Percentiles rank a stretch among this genome's conserved stretches.
Conservation (phyloP, 2,797 vertebrate genomes). For the Dendrocincla tyrannina region DNA sequence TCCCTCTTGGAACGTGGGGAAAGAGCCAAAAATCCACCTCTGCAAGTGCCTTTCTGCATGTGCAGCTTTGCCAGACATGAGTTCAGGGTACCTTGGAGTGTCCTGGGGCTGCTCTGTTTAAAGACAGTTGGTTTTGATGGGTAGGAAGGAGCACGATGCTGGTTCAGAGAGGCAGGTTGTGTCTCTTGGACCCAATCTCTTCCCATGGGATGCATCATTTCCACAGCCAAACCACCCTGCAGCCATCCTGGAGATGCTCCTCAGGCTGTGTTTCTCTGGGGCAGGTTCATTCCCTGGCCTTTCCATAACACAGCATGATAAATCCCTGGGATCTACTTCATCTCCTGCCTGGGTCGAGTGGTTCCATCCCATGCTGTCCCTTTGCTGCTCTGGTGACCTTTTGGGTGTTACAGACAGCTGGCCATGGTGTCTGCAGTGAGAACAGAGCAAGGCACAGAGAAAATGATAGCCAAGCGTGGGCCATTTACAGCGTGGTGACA, state of each 20-base stretch:
- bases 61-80: fast-evolving
- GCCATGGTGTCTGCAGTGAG: neutral
- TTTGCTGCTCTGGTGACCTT: neutral
- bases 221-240: neutral
- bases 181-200: neutral
- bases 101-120: neutral
- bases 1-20: neutral
- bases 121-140: neutral
- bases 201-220: neutral
- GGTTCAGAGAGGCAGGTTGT: neutral
- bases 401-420: conserved; percentile 7
- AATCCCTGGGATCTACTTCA: neutral
- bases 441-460: neutral
- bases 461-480: neutral
- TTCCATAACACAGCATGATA: fast-evolving
- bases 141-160: fast-evolving
- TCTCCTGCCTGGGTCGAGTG: neutral
- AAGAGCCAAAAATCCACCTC: neutral
- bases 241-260: neutral
- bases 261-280: neutral
- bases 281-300: neutral
- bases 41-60: neutral
- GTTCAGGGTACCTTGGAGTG: neutral
- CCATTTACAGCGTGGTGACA: neutral
- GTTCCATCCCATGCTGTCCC: neutral